Conservation (phyloP, 2,113 vertebrate genomes). For the pig (Sus scrofa) region DNA sequence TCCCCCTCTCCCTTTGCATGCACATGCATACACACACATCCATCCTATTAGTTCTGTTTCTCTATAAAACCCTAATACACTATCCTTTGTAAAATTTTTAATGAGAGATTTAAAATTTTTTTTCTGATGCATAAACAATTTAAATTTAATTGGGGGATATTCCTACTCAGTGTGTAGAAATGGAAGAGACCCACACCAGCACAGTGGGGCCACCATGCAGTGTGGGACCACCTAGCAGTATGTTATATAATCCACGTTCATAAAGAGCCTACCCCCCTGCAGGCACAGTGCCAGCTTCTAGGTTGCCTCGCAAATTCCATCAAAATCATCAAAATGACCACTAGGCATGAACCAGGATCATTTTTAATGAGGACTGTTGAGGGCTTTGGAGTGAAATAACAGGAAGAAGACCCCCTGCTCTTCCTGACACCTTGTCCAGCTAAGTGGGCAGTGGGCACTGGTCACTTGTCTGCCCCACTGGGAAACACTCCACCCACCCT, state of each 20-base stretch:
- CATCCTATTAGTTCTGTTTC: not conserved
- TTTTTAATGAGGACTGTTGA: too few relatives aligned
- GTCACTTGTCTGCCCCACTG: not conserved
- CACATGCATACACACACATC: not conserved
- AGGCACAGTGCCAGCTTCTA: not conserved
- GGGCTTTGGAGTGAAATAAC: not conserved
- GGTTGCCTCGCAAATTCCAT: not conserved
- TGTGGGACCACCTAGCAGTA: not conserved
- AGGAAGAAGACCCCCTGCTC: not conserved
- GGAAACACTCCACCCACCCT: not conserved
- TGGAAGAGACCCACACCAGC: fast-evolving
- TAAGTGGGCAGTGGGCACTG: not conserved
- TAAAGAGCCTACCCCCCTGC: fast-evolving
- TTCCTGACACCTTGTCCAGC: not conserved
- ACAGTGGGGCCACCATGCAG: fast-evolving
- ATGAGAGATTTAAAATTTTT: not conserved
- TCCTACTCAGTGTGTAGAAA: not conserved
- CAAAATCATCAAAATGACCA: not conserved
- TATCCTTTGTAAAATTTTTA: not conserved
- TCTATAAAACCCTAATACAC: not conserved
- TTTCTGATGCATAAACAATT: not conserved
- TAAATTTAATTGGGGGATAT: not conserved
- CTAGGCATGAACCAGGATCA: not conserved
- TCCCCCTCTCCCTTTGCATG: not conserved
- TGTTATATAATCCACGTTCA: fast-evolving